These are phyloP conservation scores for Lagodon rhomboides DNA, from an alignment of 2,797 vertebrate genomes.

Conservation along the genomic window DNA sequence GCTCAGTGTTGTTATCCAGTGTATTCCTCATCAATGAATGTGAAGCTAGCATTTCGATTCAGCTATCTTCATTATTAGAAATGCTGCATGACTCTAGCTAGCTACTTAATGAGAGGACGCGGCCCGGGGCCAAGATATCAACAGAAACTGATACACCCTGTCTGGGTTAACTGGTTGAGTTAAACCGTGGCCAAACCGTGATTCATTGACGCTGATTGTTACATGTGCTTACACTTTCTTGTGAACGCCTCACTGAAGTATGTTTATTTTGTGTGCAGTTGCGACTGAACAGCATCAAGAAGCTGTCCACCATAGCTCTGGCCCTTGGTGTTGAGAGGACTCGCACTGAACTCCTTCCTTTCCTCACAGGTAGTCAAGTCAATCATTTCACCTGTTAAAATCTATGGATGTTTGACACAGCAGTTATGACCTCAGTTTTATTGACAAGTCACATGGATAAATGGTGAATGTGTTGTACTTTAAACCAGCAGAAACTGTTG, in stretches of 20 bases:
- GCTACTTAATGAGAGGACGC: background rate
- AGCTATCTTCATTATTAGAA: fast-evolving
- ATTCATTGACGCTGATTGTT: background rate
- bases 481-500: background rate
- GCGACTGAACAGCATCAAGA: slow-evolving; percentile 92
- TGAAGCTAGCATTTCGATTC: fast-evolving
- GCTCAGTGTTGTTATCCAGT: background rate
- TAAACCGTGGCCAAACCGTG: fast-evolving
- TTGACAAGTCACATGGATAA: background rate
- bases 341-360: slow-evolving; percentile 90
- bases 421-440: background rate
- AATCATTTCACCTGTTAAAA: background rate
- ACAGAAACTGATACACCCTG: too few relatives aligned
- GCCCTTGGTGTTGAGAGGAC: slow-evolving; percentile 91
- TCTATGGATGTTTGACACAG: background rate
- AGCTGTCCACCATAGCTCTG: slow-evolving; percentile 91
- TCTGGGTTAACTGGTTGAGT: background rate
- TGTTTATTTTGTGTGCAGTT: slow-evolving; percentile 73
- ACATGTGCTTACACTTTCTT: background rate
- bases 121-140: too few relatives aligned
- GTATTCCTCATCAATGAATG: fast-evolving
- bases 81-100: background rate
- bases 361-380: slow-evolving; percentile 86
- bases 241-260: background rate
- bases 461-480: background rate